Evolutionary conservation across 2,888 invertebrate species (phyloP).

Genomic region (Pantelozetes paolii): DNA sequence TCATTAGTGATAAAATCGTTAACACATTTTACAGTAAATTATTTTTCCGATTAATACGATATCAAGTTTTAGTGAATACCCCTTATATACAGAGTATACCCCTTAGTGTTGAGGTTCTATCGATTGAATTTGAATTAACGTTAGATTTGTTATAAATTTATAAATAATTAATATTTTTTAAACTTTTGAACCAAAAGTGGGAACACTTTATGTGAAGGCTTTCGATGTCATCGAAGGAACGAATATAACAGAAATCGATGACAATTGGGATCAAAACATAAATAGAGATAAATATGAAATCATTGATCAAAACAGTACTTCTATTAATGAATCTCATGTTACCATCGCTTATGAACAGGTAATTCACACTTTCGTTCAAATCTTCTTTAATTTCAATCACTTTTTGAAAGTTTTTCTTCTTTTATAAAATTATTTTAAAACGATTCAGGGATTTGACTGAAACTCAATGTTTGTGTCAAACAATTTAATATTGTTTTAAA

Average conservation of each 20-base stretch:
- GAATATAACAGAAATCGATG: neutral
- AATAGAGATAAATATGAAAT: conserved; percentile 19
- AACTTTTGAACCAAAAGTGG: conserved; percentile 2
- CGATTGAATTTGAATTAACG: no score
- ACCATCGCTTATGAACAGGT: conserved; percentile 38
- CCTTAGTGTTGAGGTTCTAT: no score
- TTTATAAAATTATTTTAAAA: neutral
- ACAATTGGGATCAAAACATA: conserved; percentile 5
- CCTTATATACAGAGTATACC: no score
- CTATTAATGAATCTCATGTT: conserved; percentile 26
- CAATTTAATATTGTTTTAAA: no score
- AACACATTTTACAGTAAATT: no score
- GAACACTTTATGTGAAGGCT: conserved; percentile 20
- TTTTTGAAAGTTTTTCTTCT: no score
- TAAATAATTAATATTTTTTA: neutral
- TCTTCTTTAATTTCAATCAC: neutral
- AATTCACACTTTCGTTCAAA: neutral
- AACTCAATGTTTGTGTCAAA: no score
- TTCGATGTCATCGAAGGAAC: conserved; percentile 20
- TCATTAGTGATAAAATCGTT: neutral
- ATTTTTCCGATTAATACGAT: no score
- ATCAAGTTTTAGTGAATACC: no score
- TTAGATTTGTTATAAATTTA: no score
- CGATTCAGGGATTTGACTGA: no score
- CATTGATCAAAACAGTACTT: neutral